Evolutionary conservation across 1,140 invertebrate species (phyloP), one percentile per base, ranked within the genome.

Genomic region (Pogonomyrmex californicus): DNA sequence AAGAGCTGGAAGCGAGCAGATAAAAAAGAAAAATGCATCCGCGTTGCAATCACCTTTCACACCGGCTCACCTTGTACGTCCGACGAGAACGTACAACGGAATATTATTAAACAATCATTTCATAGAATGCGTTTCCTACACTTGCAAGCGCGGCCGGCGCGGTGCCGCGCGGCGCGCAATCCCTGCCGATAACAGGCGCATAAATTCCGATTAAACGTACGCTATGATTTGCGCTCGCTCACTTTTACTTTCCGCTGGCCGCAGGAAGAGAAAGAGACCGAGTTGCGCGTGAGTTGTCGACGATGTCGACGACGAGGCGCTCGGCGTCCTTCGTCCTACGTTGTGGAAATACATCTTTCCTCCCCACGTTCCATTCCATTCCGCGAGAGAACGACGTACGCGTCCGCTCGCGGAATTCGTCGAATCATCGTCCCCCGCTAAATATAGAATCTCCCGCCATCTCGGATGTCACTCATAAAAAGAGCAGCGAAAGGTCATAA

Each of bases 11-110:
- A 86, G 36, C 77, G 62, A 65, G 41, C 12, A 36, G 51, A 30
- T 23, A 44, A 49, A 60, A 17, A 49, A 56, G 76, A 90, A 91
- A 91, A 90, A 90, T 90, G 89, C 79, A 91, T 91, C 89, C 90
- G 87, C 90, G 89, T 90, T 88, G 85, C 89, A 91, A 91, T 90
- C 85, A 91, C 90, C 90, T 91, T 91, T 91, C 90, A 91, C 89
- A 91, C 90, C 49, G 89, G 90, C 81, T 91, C 79, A 91, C 90
- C 90, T 91, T 91, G 90, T 91, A 88, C 87, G 89, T 91, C 87
- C 85, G 65, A 66, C 9, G 58, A 38, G 76, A 65, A 73, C 79
- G 79, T 90, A 90, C 38, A 75, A 90, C 86, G 86, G 90, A 91
- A 91, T 88, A 91, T 88, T 90, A 88, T 91, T 90, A 90, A 91